Base-by-base conservation (phyloP, 2,888 invertebrate genomes). In the Pterostichus madidus region DNA sequence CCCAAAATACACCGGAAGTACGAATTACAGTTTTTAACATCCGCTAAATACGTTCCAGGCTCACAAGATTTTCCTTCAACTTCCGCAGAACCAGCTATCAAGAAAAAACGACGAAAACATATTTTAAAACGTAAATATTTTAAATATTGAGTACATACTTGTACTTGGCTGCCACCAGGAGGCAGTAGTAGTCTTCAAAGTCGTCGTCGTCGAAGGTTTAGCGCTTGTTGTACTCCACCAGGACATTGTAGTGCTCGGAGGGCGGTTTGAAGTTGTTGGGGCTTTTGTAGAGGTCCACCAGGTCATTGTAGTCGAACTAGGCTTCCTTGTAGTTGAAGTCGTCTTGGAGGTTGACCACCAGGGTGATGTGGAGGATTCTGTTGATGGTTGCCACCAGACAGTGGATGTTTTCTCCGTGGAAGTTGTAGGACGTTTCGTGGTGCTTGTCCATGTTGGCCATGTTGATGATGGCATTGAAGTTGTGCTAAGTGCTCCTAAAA, bases 1-100 rank as follows among this genome's bases (percentile, higher is more conserved):
- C 96, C 96, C 0, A 93, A 92, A 31, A 95, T 92, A 87, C 97
- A 97, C 85, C 95, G 93, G 85, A 94, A 93, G 88, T 96, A 97
- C 0, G 93, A 92, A 82, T 93, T 94, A 87, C 97, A 97, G 86
- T 95, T 94, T 0, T 89, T 90, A 0, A 93, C 91, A 83, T 96
- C 95, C 11, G 83, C 73, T 5, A 59, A 90, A 86, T 92, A 93
- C 49, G 92, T 90, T 6, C 92, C 92, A 0, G 91, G 89, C 7
- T 83, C 56, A 85, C 92, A 91, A 0, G 90, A 80, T 84, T 5
- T n/a, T 13, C 71, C 71, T 11, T 78, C 78, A 17, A 31, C 52
- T 73, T 85, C 84, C n/a, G 85, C 46, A 6, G 88, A 89, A 0
- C 91, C 90, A 2, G 90, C 90, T 24, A 85, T 83, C 80, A 85